Conservation (phyloP, 2,888 invertebrate genomes). For the Melolontha melolontha region DNA sequence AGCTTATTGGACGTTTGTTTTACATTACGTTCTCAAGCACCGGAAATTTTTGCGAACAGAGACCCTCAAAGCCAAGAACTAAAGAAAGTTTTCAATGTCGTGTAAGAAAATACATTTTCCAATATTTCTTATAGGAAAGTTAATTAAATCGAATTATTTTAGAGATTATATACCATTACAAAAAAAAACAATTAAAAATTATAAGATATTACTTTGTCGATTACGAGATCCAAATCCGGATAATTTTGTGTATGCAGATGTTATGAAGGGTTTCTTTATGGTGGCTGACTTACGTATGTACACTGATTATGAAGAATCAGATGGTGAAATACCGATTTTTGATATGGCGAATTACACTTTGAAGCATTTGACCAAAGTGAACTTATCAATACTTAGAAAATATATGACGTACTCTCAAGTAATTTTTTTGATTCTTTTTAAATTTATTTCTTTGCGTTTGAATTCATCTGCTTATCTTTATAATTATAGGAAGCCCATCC, state of each 20-base stretch:
- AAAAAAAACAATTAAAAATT: slow-evolving; percentile 74
- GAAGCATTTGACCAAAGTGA: slow-evolving; percentile 74
- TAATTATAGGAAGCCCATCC: slow-evolving; percentile 75
- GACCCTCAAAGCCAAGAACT: slow-evolving; percentile 70
- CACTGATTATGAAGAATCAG: slow-evolving; percentile 70
- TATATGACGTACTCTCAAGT: slow-evolving; percentile 81
- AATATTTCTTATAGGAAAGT: not conserved
- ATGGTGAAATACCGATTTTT: slow-evolving; percentile 79
- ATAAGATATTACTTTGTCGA: slow-evolving; percentile 76
- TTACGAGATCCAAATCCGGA: slow-evolving; percentile 74
- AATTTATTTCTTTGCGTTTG: slow-evolving; percentile 18
- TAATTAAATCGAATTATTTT: slow-evolving; percentile 55
- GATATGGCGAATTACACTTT: slow-evolving; percentile 75
- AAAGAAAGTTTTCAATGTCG: slow-evolving; percentile 68
- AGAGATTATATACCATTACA: slow-evolving; percentile 79
- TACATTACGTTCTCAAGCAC: slow-evolving; percentile 71
- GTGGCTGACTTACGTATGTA: slow-evolving; percentile 76
- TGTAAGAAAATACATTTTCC: slow-evolving; percentile 66
- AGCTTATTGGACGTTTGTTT: slow-evolving; percentile 65
- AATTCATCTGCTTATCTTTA: slow-evolving; percentile 1
- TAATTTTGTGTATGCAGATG: slow-evolving; percentile 74
- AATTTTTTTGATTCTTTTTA: slow-evolving; percentile 21
- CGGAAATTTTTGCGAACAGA: slow-evolving; percentile 72
- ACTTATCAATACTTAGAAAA: slow-evolving; percentile 73
- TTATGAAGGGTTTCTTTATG: slow-evolving; percentile 79